Percentiles rank a stretch among this genome's conserved stretches.
phyloP scores from a whole-genome alignment of 2,113 vertebrate species.

The Cinclus cinclus region DNA sequence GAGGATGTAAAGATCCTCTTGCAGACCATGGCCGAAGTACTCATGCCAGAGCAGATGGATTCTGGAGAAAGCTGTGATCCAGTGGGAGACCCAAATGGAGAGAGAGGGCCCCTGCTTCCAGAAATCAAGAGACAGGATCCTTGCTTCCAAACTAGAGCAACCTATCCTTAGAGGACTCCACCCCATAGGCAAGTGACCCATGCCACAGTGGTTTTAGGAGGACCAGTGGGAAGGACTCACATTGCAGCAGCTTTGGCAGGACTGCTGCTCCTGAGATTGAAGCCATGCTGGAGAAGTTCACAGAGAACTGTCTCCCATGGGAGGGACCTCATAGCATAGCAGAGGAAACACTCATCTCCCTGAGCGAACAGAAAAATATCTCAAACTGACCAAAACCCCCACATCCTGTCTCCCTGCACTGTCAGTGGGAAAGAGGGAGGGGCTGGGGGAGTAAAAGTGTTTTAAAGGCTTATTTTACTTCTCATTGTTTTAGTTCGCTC shows the following conservation, averaged over 20 bases:
- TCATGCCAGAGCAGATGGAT: background rate
- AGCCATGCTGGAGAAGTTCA: too few species aligned
- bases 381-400: background rate
- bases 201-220: too few species aligned
- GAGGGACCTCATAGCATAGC: background rate
- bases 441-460: background rate
- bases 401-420: background rate
- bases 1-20: background rate
- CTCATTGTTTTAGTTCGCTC: background rate
- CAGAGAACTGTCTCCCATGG: too few species aligned
- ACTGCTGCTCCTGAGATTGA: too few species aligned
- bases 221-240: too few species aligned
- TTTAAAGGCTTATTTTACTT: background rate
- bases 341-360: background rate
- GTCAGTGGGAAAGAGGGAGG: background rate
- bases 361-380: background rate
- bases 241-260: too few species aligned
- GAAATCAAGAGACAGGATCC: background rate
- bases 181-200: too few species aligned
- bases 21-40: background rate
- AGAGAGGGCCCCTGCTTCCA: background rate
- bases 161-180: background rate
- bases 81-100: background rate
- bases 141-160: background rate
- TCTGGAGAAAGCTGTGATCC: background rate